Evolutionary conservation across 2,797 vertebrate species (phyloP).

Genomic region (Sternotherus odoratus): DNA sequence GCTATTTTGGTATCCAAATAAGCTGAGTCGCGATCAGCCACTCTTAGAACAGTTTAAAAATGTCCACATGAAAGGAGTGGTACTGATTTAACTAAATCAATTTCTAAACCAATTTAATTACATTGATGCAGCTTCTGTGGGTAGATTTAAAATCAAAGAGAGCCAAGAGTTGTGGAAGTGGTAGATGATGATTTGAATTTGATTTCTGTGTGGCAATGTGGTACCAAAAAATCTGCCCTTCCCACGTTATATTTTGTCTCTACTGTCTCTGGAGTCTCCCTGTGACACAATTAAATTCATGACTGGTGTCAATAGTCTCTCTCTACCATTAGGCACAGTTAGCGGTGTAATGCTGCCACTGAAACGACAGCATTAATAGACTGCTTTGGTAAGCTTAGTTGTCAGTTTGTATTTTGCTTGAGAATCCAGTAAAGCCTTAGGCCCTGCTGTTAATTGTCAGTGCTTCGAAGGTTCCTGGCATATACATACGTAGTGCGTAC

Average conservation of each 20-base stretch:
- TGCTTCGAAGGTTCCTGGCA: conserved; percentile 30
- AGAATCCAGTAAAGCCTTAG: conserved; percentile 29
- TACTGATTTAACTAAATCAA: not conserved
- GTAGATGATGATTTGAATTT: not conserved
- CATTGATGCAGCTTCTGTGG: not conserved
- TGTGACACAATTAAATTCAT: fast-evolving
- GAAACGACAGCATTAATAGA: conserved; percentile 33
- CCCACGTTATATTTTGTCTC: not conserved
- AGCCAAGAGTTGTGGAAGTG: not conserved
- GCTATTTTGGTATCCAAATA: not conserved
- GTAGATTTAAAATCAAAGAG: not conserved
- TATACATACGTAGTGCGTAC: conserved; percentile 32
- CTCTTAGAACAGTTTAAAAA: not conserved
- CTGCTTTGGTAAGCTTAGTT: conserved; percentile 44
- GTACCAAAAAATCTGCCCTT: not conserved
- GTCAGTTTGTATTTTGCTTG: not conserved
- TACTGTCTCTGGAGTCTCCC: not conserved
- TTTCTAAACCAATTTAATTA: not conserved
- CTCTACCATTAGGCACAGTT: not conserved
- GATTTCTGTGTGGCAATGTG: not conserved
- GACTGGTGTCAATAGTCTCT: conserved; percentile 6
- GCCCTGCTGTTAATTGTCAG: conserved; percentile 42
- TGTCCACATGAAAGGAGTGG: not conserved
- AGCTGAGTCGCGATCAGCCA: not conserved
- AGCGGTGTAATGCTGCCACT: not conserved